Base-by-base conservation (phyloP, 2,797 vertebrate genomes). In the Bovichtus diacanthus region DNA sequence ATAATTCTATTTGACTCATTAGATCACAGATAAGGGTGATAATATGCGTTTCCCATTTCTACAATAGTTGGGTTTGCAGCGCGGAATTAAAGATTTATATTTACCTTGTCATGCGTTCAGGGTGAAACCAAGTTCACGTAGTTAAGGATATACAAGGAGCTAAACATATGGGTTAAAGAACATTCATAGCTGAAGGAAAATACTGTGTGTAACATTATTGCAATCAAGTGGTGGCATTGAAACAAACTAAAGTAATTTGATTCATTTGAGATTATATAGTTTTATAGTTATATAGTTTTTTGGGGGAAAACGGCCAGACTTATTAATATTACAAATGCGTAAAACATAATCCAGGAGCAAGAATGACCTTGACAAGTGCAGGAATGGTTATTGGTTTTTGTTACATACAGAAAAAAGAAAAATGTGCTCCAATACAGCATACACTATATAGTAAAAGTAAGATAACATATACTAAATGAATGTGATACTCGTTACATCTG, bases 71-170 rank as follows among this genome's bases (percentile, higher is more conserved):
- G 56, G 38, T n/a, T n/a, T 51, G 54, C 9, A 10, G 66, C 0
- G 7, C 25, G 64, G 55, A 77, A 85, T 85, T 87, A 72, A 65
- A 79, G 63, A 82, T 50, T 18, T 64, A 58, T 69, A 27, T 61
- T 67, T 64, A 19, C 38, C n/a, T 44, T 65, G 55, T 56, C 47
- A 38, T 18, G n/a, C 53, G 55, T 66, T 74, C 44, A 61, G 80
- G 84, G 85, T 87, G 80, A 92, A 88, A 76, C 23, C 15, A 43
- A 87, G 88, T 91, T 90, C 70, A 91, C 27, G 25, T 29, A 2
- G 59, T 70, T 36, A 34, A 49, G 3, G 36, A 44, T 23, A 12
- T 29, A 59, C 15, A 65, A 21, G 15, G n/a, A 6, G 50, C 55
- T 11, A 50, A 31, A 6, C 2, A 13, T 38, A 16, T 12, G 47